Base-by-base conservation (phyloP, 2,888 invertebrate species). In the Pterostichus madidus region DNA sequence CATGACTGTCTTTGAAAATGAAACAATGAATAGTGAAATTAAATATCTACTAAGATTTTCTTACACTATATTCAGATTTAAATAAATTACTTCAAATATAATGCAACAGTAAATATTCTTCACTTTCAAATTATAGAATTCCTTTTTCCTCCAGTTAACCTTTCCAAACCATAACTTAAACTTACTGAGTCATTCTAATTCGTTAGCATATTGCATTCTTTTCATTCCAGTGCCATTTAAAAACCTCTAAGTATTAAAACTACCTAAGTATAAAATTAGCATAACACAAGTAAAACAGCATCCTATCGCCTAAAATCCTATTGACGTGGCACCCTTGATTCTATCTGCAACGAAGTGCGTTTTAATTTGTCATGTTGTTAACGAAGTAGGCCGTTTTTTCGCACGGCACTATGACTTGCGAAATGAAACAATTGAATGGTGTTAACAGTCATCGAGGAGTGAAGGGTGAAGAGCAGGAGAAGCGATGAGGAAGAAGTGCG, bases 291-390 rank as follows among this genome's bases (percentile, higher is more conserved):
- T 35, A 35, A 6, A 24, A 5, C 11, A 32, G 64, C 13, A 64
- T 5, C n/a, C 35, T 64, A 31, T 17, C n/a, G 32, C 32, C 64
- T 24, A 4, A 32, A 31, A n/a, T 64, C 32, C 64, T 64, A 64
- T 64, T 64, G 64, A 35, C 64, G 13, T 6, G 68, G 10, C 68
- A 71, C 68, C 68, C 68, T 71, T 17, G 68, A 71, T 71, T 8
- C 44, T 71, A 71, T 71, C 68, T 71, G 44, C 44, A 44, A 17
- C 39, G 68, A 44, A 71, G 68, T 71, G 44, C 68, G 44, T 71
- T 71, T 71, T 71, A 71, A 71, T 71, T 71, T 71, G 68, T 71
- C 68, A 71, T 71, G 68, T 39, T 44, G 68, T 39, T 71, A 71
- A 71, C 68, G 68, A 71, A 71, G 68, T 71, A 44, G 68, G 68